phyloP scores from a whole-genome alignment of 2,888 invertebrate genomes.

The Cephus spinipes region DNA sequence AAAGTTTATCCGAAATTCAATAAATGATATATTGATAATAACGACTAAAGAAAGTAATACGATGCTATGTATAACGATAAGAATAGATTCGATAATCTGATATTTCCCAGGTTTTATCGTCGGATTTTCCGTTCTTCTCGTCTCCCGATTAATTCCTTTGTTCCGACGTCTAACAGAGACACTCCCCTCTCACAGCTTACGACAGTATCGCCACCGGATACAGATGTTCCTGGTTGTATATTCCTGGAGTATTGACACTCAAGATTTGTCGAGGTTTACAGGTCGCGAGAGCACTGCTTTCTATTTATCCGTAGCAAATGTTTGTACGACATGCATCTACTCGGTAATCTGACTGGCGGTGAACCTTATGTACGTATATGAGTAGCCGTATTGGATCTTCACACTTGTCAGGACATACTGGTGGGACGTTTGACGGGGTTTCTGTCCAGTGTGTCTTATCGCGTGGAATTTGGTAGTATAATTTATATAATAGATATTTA shows the following conservation, averaged over 20 bases:
- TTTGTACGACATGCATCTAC: not conserved
- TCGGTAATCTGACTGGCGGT: not conserved
- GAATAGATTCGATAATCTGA: too few relatives aligned
- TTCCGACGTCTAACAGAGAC: not conserved
- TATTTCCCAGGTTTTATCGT: not conserved
- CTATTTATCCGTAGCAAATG: slow-evolving; percentile 3
- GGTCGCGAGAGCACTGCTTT: not conserved
- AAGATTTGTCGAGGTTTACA: slow-evolving; percentile 5
- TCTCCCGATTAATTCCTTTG: not conserved
- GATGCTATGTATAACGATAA: too few relatives aligned
- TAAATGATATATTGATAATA: not conserved
- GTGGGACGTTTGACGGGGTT: not conserved
- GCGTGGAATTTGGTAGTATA: not conserved
- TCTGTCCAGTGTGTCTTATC: not conserved
- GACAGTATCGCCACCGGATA: not conserved
- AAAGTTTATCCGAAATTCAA: not conserved
- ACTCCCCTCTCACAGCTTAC: not conserved
- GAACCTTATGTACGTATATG: not conserved
- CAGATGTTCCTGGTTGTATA: not conserved
- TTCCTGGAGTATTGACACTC: not conserved
- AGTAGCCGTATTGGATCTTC: not conserved
- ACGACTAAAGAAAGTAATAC: not conserved
- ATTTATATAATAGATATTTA: not conserved
- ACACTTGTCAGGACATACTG: not conserved
- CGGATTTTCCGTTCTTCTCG: not conserved